Conservation (phyloP, 2,797 vertebrate genomes). For the Intellagama lesueurii region DNA sequence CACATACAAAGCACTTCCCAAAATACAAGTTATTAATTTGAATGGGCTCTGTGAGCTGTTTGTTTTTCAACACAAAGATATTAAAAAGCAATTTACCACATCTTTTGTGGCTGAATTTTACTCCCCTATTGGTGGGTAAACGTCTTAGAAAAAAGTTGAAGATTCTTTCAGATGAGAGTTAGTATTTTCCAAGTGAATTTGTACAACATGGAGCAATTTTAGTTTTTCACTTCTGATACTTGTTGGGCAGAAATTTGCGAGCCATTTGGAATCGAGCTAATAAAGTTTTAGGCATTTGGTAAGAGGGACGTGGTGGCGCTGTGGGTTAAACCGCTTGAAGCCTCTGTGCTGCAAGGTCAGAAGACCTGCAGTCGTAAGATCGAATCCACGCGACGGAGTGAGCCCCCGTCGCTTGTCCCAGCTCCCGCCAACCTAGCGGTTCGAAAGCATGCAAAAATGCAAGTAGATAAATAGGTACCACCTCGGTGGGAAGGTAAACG, state of each 20-base stretch:
- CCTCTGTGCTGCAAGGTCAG: too few relatives aligned
- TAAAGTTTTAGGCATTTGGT: conserved; percentile 50
- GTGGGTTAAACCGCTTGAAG: too few relatives aligned
- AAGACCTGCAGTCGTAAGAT: too few relatives aligned
- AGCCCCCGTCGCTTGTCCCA: too few relatives aligned
- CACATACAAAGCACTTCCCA: conserved; percentile 64
- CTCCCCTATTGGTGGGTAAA: not conserved
- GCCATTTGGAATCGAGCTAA: conserved; percentile 35
- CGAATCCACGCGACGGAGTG: too few relatives aligned
- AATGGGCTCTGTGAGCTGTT: not conserved
- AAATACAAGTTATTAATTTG: conserved; percentile 27
- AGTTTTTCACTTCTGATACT: not conserved
- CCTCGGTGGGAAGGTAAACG: too few relatives aligned
- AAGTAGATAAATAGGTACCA: too few relatives aligned
- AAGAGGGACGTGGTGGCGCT: conserved; percentile 40
- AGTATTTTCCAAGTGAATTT: not conserved
- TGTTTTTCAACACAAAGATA: conserved; percentile 52
- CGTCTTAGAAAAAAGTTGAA: not conserved
- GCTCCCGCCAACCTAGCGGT: too few relatives aligned
- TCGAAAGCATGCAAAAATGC: too few relatives aligned
- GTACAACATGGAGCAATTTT: not conserved
- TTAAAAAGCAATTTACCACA: conserved; percentile 45
- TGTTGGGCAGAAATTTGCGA: too few relatives aligned
- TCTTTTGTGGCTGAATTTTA: conserved; percentile 18
- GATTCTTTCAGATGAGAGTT: not conserved